Conservation (phyloP, 2,797 vertebrate species). For the Craterocephalus amniculus region DNA sequence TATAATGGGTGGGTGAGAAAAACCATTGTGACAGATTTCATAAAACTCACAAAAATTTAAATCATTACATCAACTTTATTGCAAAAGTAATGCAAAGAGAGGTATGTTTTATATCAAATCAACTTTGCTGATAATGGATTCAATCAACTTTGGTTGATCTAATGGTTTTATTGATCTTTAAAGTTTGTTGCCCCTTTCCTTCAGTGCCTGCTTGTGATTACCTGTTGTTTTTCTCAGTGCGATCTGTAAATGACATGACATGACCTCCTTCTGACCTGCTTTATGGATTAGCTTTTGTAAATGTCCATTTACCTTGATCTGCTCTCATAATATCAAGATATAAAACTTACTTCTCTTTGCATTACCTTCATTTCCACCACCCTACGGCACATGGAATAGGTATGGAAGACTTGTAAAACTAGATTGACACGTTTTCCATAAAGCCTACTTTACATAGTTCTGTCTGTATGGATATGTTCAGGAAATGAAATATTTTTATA, state of each 20-base stretch:
- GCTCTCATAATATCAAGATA: slow-evolving; percentile 1
- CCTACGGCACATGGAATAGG: background rate
- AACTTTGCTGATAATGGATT: no score
- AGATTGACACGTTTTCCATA: slow-evolving; percentile 13
- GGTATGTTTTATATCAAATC: no score
- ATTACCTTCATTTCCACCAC: background rate
- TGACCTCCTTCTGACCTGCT: slow-evolving; percentile 51
- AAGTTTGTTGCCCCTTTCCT: background rate
- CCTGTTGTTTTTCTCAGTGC: slow-evolving; percentile 9
- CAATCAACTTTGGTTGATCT: no score
- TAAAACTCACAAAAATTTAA: slow-evolving; percentile 5
- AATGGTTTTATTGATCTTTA: no score
- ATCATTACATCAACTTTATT: no score
- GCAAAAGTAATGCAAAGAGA: no score
- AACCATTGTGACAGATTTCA: no score
- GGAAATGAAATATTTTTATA: background rate
- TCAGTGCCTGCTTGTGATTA: slow-evolving; percentile 10
- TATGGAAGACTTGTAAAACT: slow-evolving; percentile 8
- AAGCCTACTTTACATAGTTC: background rate
- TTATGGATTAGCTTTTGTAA: slow-evolving; percentile 18
- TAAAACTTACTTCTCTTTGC: background rate
- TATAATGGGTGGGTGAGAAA: no score
- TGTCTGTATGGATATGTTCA: background rate
- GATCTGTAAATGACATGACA: background rate
- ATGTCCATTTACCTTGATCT: background rate